These are phyloP conservation scores for Callyntrura sp. DNA, from an alignment of 2,888 invertebrate genomes.

Conservation along the genomic window DNA sequence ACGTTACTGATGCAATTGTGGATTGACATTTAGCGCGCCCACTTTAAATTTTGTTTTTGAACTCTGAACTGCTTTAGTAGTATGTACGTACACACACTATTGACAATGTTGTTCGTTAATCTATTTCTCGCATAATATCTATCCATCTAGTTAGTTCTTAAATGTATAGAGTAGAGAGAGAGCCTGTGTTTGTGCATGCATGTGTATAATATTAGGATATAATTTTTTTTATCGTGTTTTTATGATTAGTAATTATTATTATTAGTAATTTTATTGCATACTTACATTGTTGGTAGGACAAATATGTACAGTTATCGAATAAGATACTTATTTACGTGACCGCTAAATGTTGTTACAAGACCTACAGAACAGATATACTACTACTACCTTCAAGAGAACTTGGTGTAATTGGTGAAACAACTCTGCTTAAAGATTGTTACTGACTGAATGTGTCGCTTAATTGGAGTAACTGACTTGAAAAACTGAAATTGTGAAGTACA, in stretches of 20 bases:
- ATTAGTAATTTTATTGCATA: conserved; percentile 44
- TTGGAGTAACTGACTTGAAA: background rate
- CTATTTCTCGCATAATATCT: background rate
- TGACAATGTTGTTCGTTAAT: conserved; percentile 43
- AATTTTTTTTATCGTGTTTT: too few relatives aligned
- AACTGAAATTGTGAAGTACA: background rate
- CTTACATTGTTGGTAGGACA: conserved; percentile 6
- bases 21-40: background rate
- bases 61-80: conserved; percentile 21
- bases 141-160: conserved; percentile 6
- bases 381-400: background rate
- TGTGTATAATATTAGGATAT: conserved; percentile 12
- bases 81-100: background rate
- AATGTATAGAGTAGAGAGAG: background rate
- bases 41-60: background rate
- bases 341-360: conserved; percentile 5
- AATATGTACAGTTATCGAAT: conserved; percentile 2
- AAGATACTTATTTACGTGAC: background rate
- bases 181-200: background rate
- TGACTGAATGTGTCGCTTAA: conserved; percentile 15
- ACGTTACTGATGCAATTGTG: background rate
- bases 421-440: background rate
- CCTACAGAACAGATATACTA: background rate
- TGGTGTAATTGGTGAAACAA: background rate
- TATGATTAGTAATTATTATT: conserved; percentile 7